Evolutionary conservation across 2,797 vertebrate species (phyloP).

Genomic region (Gallinago nigripennis): DNA sequence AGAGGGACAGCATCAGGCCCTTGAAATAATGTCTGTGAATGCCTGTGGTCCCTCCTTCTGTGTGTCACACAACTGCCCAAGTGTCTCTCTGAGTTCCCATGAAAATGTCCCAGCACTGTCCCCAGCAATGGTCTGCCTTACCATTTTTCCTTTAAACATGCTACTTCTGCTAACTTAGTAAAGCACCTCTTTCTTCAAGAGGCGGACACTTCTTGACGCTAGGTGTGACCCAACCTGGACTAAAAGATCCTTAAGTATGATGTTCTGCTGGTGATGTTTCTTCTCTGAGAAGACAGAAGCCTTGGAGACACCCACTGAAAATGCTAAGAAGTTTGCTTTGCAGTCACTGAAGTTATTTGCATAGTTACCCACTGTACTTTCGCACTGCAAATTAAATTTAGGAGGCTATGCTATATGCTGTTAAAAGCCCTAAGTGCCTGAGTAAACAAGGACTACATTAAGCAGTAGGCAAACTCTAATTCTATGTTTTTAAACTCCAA

Average conservation of each 20-base stretch:
- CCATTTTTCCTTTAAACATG: neutral
- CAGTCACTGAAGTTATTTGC: slow-evolving; percentile 18
- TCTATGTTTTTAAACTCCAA: neutral
- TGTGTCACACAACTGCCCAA: neutral
- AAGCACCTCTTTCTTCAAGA: neutral
- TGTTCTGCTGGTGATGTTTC: neutral
- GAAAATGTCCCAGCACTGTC: neutral
- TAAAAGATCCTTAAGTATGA: neutral
- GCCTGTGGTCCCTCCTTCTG: neutral
- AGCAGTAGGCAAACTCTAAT: neutral
- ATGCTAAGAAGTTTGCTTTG: neutral
- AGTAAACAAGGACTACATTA: neutral
- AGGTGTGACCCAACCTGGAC: neutral
- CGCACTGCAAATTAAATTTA: slow-evolving; percentile 21
- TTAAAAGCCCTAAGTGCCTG: neutral
- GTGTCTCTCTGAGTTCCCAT: neutral
- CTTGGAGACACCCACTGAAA: neutral
- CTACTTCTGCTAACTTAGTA: neutral
- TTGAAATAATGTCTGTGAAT: neutral
- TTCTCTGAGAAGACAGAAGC: neutral
- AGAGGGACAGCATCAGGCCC: neutral
- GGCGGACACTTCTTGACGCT: neutral
- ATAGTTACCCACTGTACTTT: neutral
- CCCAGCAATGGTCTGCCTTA: neutral
- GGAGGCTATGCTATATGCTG: neutral